Base-by-base conservation (phyloP, 2,888 invertebrate species). In the Drosophila percnosoma region DNA sequence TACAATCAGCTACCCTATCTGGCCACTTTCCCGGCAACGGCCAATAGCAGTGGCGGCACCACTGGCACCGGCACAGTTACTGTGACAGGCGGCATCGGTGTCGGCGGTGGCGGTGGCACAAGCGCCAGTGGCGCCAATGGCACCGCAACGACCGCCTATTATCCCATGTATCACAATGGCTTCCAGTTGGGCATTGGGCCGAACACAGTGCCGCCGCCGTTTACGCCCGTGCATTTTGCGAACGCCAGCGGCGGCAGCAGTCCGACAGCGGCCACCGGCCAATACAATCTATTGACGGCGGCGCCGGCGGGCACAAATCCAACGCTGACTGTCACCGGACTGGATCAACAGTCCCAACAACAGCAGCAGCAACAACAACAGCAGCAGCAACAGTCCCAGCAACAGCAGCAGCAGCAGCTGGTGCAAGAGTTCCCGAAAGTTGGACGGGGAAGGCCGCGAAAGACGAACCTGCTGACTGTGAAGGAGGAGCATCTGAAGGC, bases 151-250 rank as follows among this genome's bases (percentile, higher is more conserved):
- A 83, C 91, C 59, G 82, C 90, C 54, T 93, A 93, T 68, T 93
- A 93, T 87, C 93, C 93, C 21, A 92, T 93, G 93, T 93, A 93
- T 82, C 93, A 92, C 68, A 93, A 93, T 83, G 93, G 93, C 75
- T 93, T 93, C 85, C 93, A 93, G 71, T 65, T 93, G 59, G 89
- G 92, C 29, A 92, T 93, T 65, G 91, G 92, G 18, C 92, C 92
- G 27, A 92, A 92, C 60, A 84, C 92, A 34, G 92, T 92, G 63
- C 93, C 93, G 73, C 93, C 93, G 31, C 93, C 93, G 11, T 93
- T 93, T 65, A 93, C 93, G 4, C 93, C 93, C 8, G 93, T 93
- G 38, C 93, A 93, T 65, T 93, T 93, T 79, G 78, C 91, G 62
- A 91, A 89, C 33, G 79, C 85, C 60, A 86, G 83, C 33, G 79